phyloP scores from a whole-genome alignment of 2,888 invertebrate genomes.

The Pocota personata region DNA sequence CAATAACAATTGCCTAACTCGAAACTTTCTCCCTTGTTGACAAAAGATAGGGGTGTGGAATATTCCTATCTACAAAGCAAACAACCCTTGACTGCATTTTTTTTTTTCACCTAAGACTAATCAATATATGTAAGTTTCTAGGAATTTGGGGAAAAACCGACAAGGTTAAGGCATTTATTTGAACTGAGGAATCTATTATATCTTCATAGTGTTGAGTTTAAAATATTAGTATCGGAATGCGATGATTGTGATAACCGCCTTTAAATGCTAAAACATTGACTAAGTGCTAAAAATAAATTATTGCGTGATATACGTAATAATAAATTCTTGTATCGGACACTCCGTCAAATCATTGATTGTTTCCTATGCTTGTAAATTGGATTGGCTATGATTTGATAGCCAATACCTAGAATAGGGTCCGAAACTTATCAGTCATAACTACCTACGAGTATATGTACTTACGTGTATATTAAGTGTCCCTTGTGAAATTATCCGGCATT shows the following conservation, averaged over 20 bases:
- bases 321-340: neutral
- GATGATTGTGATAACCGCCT: neutral
- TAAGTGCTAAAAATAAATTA: neutral
- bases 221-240: neutral
- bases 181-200: neutral
- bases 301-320: neutral
- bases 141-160: neutral
- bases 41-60: neutral
- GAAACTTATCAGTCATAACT: no score
- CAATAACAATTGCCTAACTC: neutral
- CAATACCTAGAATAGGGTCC: no score
- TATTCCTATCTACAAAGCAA: neutral
- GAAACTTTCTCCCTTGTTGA: neutral
- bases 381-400: no score
- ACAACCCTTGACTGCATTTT: neutral
- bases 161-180: neutral
- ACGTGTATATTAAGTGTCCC: no score
- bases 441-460: no score
- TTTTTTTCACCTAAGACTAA: neutral
- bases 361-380: no score
- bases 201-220: no score
- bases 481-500: neutral
- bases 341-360: neutral
- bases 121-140: neutral
- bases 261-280: neutral